A percentile compares a stretch with the other conserved stretches of the same genome.
These are phyloP conservation scores for Theonella swinhoei DNA, from an alignment of 37 sponge, comb jelly and placozoan species.

Conservation along the genomic window DNA sequence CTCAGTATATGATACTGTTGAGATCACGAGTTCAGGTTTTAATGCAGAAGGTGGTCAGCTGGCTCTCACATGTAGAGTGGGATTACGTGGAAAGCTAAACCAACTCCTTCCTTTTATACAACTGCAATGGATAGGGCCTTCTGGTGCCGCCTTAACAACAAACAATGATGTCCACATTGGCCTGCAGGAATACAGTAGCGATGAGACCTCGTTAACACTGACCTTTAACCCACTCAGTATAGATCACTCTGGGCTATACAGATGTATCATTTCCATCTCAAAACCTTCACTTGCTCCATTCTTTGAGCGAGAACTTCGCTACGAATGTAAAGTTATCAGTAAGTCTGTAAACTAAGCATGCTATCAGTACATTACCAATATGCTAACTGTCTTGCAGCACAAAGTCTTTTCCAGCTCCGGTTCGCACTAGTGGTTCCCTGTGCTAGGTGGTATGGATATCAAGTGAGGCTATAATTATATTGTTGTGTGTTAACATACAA, in stretches of 20 bases:
- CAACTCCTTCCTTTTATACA: background rate
- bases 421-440: background rate
- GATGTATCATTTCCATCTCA: background rate
- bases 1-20: background rate
- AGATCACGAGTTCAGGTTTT: background rate
- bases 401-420: background rate
- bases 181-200: background rate
- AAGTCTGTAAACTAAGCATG: background rate
- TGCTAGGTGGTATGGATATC: background rate
- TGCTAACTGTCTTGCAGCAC: background rate
- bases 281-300: background rate
- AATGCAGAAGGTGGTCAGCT: background rate
- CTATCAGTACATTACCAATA: background rate
- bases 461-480: background rate
- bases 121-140: background rate
- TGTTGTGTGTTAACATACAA: too few relatives aligned
- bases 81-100: background rate
- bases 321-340: background rate
- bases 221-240: background rate
- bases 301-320: background rate
- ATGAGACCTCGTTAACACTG: background rate
- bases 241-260: background rate
- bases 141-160: background rate
- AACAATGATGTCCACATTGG: background rate
- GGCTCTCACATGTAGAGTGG: background rate